Evolutionary conservation across 2,888 invertebrate genomes (phyloP).

Genomic region (Clitarchus hookeri): DNA sequence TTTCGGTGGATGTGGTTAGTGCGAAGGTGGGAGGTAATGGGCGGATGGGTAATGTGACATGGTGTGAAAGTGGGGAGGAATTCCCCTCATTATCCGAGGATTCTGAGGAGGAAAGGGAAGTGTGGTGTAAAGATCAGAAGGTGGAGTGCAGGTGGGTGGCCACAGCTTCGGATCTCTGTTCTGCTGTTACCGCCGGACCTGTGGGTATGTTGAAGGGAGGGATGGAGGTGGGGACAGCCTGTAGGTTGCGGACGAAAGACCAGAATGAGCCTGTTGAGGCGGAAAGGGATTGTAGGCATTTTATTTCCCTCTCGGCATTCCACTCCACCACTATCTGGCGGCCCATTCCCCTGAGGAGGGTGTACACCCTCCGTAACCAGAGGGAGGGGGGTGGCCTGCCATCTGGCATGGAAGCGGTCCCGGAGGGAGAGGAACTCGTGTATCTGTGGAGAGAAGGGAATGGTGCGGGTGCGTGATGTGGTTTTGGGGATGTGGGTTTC

Average conservation of each 20-base stretch:
- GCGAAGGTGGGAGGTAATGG: too few species aligned
- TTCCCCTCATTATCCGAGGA: too few species aligned
- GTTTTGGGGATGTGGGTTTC: too few species aligned
- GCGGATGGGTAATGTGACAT: too few species aligned
- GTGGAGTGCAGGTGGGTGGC: neutral
- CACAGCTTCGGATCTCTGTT: neutral
- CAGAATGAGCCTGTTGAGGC: neutral
- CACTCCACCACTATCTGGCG: neutral
- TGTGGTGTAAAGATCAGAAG: neutral
- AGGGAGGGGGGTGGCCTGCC: neutral
- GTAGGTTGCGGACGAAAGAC: neutral
- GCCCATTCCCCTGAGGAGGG: neutral
- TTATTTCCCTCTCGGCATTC: neutral
- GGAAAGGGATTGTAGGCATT: neutral
- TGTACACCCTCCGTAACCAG: too few species aligned
- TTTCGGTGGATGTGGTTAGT: too few species aligned
- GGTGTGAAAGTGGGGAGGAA: too few species aligned
- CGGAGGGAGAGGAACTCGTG: neutral
- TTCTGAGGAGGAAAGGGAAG: too few species aligned
- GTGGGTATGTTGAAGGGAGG: neutral
- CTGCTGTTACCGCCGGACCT: neutral
- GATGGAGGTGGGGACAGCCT: neutral
- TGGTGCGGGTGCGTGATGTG: neutral
- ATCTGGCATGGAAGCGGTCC: neutral
- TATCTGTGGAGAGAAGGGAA: neutral